Base-by-base conservation (phyloP, 2,888 invertebrate species). In the Drosophila histrio region DNA sequence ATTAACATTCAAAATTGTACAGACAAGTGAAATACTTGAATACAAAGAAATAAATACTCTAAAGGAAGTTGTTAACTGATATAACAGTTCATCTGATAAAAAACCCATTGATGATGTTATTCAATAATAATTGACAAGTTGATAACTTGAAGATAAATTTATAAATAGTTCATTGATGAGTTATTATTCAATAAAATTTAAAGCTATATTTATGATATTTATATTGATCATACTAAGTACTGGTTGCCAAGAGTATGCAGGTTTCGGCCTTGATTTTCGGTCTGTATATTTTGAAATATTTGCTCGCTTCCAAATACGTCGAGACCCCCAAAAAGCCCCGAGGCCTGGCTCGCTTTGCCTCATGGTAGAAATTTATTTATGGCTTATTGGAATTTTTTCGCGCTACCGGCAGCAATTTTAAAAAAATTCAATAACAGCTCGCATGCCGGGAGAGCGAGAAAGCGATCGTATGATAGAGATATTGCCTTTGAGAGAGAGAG, bases 321-420 rank as follows among this genome's bases (percentile, higher is more conserved):
- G 80, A 80, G 72, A 72, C 60, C 77, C 57, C 63, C 43, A 59
- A 77, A 78, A 69, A 62, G 61, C 49, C 86, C 88, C 79, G 88
- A 82, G 80, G 80, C 88, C 50, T 85, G 80, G 80, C 88, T 88
- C 88, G 80, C 87, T 88, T 81, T 64, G 79, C 64, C 76, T 76
- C 87, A 79, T 86, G 87, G 82, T 85, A 74, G 72, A 87, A 81
- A 89, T 89, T 88, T 85, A 85, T 87, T 87, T 87, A 85, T 87
- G 89, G 86, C 74, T 82, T 87, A 86, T 89, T 89, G 84, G 88
- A 89, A 85, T 85, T 85, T 85, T 81, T 78, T 75, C 85, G 79
- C 77, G 86, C 84, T 89, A 85, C 89, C 89, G 84, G 84, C 82
- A 85, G 67, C 70, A 79, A 73, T 81, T 81, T 86, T 82, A 50